phyloP scores from a whole-genome alignment of 2,888 invertebrate genomes.

The Epinotia bilunana region DNA sequence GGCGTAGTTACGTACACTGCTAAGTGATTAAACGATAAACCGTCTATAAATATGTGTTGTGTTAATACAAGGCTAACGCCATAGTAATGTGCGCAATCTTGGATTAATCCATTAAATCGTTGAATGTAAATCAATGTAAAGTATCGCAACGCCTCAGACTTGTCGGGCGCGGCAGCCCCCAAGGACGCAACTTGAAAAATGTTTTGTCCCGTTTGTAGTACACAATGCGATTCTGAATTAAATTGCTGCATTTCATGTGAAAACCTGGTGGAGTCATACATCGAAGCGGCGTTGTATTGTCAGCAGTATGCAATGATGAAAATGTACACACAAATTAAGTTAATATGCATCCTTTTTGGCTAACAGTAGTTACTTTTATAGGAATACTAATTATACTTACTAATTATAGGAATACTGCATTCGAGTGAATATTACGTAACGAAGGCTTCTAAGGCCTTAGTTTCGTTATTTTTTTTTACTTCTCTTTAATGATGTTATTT shows the following conservation, averaged over 20 bases:
- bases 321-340: no score
- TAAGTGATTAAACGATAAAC: constrained; percentile 43
- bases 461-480: no score
- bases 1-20: constrained; percentile 7
- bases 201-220: constrained; percentile 4
- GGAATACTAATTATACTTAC: no score
- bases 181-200: constrained; percentile 27
- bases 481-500: no score
- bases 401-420: no score
- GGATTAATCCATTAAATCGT: constrained; percentile 29
- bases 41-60: constrained; percentile 32
- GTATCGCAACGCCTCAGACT: constrained; percentile 17
- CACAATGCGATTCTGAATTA: neutral
- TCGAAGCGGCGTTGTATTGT: neutral
- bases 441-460: no score
- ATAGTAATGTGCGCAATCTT: constrained; percentile 14
- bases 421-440: no score
- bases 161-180: constrained; percentile 15
- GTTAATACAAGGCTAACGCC: constrained; percentile 15
- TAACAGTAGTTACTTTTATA: no score
- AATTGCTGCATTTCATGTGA: neutral
- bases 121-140: constrained; percentile 34
- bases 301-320: neutral
- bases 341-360: no score
- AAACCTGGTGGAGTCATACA: neutral